phyloP scores from a whole-genome alignment of 2,888 invertebrate species.

The Gandaritis pyraliata region DNA sequence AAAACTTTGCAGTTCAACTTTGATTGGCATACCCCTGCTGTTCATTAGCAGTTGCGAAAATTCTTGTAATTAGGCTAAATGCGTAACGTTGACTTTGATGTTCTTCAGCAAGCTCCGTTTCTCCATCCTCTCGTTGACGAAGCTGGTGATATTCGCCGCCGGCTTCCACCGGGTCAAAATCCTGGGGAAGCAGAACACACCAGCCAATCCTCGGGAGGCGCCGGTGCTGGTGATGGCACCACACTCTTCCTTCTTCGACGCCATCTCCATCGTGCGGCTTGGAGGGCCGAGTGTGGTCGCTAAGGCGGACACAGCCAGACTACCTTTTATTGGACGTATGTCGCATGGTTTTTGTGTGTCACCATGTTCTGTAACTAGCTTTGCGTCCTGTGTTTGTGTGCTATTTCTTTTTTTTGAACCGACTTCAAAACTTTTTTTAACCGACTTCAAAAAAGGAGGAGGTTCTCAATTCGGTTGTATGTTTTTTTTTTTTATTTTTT shows the following conservation, averaged over 20 bases:
- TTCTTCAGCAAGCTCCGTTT: slow-evolving; percentile 85
- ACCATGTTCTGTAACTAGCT: slow-evolving; percentile 11
- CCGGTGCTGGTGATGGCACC: slow-evolving; percentile 95
- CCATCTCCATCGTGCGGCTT: slow-evolving; percentile 91
- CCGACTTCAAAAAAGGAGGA: too few species aligned
- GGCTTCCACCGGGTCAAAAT: slow-evolving; percentile 93
- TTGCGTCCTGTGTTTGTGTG: slow-evolving; percentile 5
- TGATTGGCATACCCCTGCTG: too few species aligned
- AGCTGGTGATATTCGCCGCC: slow-evolving; percentile 90
- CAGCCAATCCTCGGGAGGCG: slow-evolving; percentile 86
- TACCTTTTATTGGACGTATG: slow-evolving; percentile 97
- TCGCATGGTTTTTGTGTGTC: slow-evolving; percentile 41
- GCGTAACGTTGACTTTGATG: slow-evolving; percentile 26
- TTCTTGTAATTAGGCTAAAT: too few species aligned
- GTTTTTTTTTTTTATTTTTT: too few species aligned
- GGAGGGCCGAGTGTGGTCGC: slow-evolving; percentile 96
- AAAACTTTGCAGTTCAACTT: too few species aligned
- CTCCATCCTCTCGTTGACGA: slow-evolving; percentile 88
- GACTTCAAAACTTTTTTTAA: too few species aligned
- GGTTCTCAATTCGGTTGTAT: too few species aligned
- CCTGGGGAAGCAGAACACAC: slow-evolving; percentile 86
- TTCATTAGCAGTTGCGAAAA: too few species aligned
- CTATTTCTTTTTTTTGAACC: neutral
- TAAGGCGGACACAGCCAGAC: slow-evolving; percentile 91
- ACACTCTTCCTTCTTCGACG: slow-evolving; percentile 96